Conservation (phyloP, 2,113 vertebrate genomes). For the Girardinichthys multiradiatus region DNA sequence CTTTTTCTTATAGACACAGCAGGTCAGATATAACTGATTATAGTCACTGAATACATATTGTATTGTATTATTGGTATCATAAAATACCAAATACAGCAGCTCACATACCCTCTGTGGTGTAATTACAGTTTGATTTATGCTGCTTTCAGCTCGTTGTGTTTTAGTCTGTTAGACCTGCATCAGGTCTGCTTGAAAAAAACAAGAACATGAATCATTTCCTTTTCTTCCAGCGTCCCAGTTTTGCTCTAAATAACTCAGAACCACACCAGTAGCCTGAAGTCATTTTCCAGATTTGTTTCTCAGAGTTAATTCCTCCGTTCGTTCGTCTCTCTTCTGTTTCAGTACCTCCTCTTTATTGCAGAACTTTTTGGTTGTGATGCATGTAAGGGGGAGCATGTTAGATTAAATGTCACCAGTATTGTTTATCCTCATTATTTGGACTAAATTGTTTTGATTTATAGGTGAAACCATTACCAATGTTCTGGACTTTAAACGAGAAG, state of each 20-base stretch:
- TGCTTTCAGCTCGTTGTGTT: constrained; percentile 22
- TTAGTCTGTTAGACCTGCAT: constrained; percentile 30
- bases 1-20: background rate
- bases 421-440: background rate
- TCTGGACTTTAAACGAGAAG: constrained; percentile 96
- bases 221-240: constrained; percentile 55
- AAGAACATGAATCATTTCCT: constrained; percentile 24
- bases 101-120: constrained; percentile 17
- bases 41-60: background rate
- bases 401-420: background rate
- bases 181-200: constrained; percentile 32
- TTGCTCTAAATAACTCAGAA: constrained; percentile 56
- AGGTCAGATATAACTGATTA: background rate
- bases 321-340: constrained; percentile 4
- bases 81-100: background rate
- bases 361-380: constrained; percentile 2
- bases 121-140: constrained; percentile 43
- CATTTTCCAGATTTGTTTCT: constrained; percentile 33
- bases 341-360: background rate
- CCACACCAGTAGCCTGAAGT: constrained; percentile 24
- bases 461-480: constrained; percentile 94
- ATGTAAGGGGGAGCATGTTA: background rate
- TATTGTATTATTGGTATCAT: background rate
- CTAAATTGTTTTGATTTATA: constrained; percentile 68
- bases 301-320: constrained; percentile 1